A percentile compares a stretch with the other conserved stretches of the same genome.
These are phyloP conservation scores for Sebastes fasciatus DNA, from an alignment of 2,113 vertebrate genomes.

Conservation along the genomic window DNA sequence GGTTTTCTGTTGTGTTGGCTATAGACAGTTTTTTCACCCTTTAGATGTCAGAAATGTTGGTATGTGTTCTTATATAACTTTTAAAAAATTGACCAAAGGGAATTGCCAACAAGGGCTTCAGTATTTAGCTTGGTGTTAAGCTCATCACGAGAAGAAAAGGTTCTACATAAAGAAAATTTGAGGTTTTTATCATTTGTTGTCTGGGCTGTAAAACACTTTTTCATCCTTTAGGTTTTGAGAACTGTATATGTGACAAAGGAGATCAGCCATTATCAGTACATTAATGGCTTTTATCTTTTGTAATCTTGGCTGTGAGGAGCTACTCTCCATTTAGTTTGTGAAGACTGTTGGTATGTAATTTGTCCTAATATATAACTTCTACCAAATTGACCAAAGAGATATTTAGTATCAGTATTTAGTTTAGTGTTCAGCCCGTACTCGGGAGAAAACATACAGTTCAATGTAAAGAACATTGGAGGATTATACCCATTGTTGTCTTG, in stretches of 20 bases:
- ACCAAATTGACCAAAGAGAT: neutral
- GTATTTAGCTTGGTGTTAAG: neutral
- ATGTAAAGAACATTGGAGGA: neutral
- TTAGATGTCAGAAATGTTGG: neutral
- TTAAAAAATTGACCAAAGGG: neutral
- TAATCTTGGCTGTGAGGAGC: neutral
- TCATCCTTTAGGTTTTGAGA: neutral
- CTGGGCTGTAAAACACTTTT: neutral
- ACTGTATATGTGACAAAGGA: neutral
- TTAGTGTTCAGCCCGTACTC: neutral
- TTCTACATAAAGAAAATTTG: neutral
- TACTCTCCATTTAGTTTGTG: too few relatives aligned
- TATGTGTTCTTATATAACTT: neutral
- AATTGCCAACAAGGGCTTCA: neutral
- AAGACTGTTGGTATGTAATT: too few relatives aligned
- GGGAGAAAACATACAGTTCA: neutral
- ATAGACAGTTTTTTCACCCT: neutral
- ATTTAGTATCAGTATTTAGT: too few relatives aligned
- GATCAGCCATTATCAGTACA: too few relatives aligned
- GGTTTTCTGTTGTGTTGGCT: neutral
- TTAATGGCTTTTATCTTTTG: neutral
- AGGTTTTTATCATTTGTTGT: neutral
- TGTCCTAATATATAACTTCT: neutral
- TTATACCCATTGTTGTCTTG: neutral
- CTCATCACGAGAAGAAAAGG: neutral